These are phyloP conservation scores for Lacerta viridis DNA, from an alignment of 2,797 vertebrate genomes.

Conservation along the genomic window DNA sequence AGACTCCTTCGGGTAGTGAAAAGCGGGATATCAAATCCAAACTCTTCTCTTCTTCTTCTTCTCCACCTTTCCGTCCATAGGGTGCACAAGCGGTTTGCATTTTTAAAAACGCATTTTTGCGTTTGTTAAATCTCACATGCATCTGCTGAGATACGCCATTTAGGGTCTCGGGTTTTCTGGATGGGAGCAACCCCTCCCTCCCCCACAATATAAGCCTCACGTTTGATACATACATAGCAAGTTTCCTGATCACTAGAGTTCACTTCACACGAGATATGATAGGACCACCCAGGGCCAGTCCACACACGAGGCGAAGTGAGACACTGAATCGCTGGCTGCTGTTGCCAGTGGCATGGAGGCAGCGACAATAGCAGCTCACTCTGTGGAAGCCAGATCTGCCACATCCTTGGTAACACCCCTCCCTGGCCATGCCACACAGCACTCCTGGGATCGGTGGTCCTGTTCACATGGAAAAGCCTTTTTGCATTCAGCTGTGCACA, in stretches of 20 bases:
- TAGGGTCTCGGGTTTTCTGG: not conserved
- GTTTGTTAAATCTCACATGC: not conserved
- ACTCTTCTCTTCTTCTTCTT: too few relatives aligned
- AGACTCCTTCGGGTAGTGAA: too few relatives aligned
- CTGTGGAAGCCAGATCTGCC: too few relatives aligned
- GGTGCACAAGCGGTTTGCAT: not conserved
- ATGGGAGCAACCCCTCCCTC: not conserved
- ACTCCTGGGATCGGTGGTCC: not conserved
- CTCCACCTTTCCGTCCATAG: not conserved
- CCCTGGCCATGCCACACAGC: too few relatives aligned
- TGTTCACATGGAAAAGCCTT: not conserved
- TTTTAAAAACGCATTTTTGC: not conserved
- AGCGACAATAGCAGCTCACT: not conserved
- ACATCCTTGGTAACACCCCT: too few relatives aligned
- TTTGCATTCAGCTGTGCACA: not conserved
- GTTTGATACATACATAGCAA: not conserved
- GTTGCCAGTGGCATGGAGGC: too few relatives aligned
- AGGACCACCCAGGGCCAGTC: too few relatives aligned
- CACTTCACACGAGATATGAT: not conserved
- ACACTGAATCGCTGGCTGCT: too few relatives aligned
- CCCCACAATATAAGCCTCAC: not conserved
- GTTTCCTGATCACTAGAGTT: not conserved
- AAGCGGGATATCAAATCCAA: too few relatives aligned
- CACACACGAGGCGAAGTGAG: too few relatives aligned
- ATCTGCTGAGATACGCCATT: not conserved